Base-by-base conservation (phyloP, 2,797 vertebrate species). In the Sebastes steindachneri region DNA sequence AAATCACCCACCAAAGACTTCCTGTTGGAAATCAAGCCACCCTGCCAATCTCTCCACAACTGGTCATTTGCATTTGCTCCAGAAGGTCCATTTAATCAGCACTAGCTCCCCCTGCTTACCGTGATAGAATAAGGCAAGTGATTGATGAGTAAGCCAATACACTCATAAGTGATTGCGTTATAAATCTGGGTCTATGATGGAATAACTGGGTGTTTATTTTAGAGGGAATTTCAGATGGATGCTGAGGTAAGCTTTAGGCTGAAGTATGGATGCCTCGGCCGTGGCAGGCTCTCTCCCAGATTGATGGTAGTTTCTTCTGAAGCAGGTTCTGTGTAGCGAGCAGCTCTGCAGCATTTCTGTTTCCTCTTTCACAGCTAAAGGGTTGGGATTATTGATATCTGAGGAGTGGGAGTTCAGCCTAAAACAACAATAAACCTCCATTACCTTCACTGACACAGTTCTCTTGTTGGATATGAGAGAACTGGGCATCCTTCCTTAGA, bases 81-180 rank as follows among this genome's bases (percentile, higher is more conserved):
- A 94, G 93, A 95, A 93, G 87, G 93, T 93, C 94, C 92, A 93
- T 97, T 97, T 97, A 95, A 96, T 96, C 95, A 96, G 94, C 84
- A 31, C 83, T 26, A 78, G 93, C 85, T 86, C 62, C 62, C 87
- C 76, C 82, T 79, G 90, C 88, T 92, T 95, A 96, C 93, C 92
- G 93, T 95, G 94, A 95, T 95, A 90, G 94, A 95, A 95, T 93
- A 92, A 92, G 83, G 48, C 92, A 31, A 73, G 90, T 96, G 96
- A 96, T 95, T 93, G 92, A 96, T 95, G 85, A 9, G 77, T 93
- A 85, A 94, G 94, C 92, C 94, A 93, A 93, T 95, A 94, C 90
- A 66, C 93, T 95, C 93, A 91, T 95, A 95, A 96, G 93, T 96
- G 94, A 96, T 94, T 94, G 94, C 80, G 88, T 89, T 93, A 94